Conservation (phyloP, 2,888 invertebrate genomes). For the Callinectes sapidus region DNA sequence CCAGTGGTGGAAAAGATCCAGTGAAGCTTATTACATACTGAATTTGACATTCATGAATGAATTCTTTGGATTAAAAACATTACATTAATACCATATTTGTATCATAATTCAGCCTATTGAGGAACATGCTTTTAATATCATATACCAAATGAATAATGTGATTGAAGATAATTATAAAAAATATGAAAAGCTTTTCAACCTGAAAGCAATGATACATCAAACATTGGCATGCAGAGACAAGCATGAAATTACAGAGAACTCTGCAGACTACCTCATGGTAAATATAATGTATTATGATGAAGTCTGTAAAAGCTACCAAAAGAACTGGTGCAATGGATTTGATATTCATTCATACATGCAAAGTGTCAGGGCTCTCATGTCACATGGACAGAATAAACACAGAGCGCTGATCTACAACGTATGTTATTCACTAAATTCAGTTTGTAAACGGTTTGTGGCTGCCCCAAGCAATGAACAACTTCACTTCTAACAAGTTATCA, state of each 20-base stretch:
- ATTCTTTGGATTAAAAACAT: background rate
- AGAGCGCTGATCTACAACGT: background rate
- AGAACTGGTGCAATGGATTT: background rate
- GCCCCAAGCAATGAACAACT: background rate
- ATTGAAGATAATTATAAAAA: background rate
- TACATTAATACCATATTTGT: background rate
- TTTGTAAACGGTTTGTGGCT: background rate
- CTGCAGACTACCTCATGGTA: background rate
- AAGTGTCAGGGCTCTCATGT: background rate
- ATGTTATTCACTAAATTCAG: background rate
- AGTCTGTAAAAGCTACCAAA: background rate
- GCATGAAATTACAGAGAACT: background rate
- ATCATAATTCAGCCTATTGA: background rate
- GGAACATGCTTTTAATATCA: background rate
- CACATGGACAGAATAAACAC: background rate
- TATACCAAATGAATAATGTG: background rate
- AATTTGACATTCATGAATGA: background rate
- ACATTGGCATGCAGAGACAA: conserved; percentile 17
- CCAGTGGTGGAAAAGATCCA: background rate
- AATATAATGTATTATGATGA: background rate
- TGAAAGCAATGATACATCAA: conserved; percentile 5
- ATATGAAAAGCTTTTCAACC: background rate
- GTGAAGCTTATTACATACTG: background rate
- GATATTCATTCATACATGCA: conserved; percentile 11
- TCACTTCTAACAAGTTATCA: background rate